phyloP scores from a whole-genome alignment of 2,888 invertebrate species.

The Eristalinus sepulchralis region DNA sequence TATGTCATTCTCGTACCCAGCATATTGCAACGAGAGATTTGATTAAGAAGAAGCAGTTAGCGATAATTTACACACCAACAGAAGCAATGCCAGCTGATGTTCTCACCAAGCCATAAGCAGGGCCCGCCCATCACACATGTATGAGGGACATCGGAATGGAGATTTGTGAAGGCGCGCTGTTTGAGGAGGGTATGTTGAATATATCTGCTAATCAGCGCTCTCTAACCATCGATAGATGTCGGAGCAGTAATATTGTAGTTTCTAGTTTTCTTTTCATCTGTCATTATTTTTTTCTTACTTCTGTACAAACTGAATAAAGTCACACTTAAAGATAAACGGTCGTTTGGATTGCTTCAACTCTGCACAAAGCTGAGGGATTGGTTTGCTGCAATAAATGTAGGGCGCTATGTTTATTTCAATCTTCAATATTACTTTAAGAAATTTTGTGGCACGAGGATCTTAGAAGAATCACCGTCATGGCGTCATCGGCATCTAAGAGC shows the following conservation, averaged over 20 bases:
- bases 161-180: background rate
- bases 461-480: too few relatives aligned
- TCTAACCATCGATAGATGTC: background rate
- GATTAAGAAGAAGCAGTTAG: background rate
- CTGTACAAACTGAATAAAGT: too few relatives aligned
- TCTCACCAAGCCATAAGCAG: background rate
- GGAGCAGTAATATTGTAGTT: background rate
- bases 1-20: background rate
- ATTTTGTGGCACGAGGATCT: too few relatives aligned
- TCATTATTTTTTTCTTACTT: background rate
- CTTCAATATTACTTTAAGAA: too few relatives aligned
- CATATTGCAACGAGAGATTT: background rate
- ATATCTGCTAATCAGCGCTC: conserved; percentile 35
- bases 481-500: too few relatives aligned
- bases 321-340: too few relatives aligned
- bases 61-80: background rate
- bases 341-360: too few relatives aligned
- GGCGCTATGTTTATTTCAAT: too few relatives aligned
- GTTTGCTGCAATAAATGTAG: too few relatives aligned
- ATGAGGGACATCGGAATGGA: background rate
- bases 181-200: conserved; percentile 13
- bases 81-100: background rate
- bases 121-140: background rate
- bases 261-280: background rate
- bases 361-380: too few relatives aligned